Percentiles rank a stretch among this genome's conserved stretches.
Evolutionary conservation across 2,888 invertebrate genomes (phyloP).

Genomic region (Pollenia griseotomentosa): DNA sequence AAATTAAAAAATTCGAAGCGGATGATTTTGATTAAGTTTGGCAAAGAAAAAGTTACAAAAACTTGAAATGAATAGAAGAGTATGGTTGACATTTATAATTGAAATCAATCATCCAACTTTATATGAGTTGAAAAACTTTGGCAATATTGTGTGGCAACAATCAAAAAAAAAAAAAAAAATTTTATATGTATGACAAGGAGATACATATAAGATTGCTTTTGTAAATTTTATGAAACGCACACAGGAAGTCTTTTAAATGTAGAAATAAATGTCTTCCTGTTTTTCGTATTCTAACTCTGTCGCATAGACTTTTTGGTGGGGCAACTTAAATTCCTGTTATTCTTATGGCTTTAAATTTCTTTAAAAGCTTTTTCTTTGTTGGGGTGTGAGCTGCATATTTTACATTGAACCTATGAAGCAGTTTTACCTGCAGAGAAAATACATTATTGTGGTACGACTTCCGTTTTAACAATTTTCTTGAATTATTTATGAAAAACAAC

Average conservation of each 20-base stretch:
- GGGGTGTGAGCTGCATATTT: background rate
- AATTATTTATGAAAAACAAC: background rate
- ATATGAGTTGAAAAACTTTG: conserved; percentile 26
- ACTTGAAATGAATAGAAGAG: background rate
- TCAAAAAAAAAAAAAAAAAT: too few relatives aligned
- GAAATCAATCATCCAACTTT: conserved; percentile 56
- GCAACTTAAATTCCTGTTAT: background rate
- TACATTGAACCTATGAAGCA: background rate
- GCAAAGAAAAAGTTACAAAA: background rate
- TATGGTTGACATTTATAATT: conserved; percentile 52
- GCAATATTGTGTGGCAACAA: background rate
- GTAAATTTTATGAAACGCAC: background rate
- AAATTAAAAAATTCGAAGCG: background rate
- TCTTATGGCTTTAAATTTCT: background rate
- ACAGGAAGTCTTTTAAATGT: conserved; percentile 7
- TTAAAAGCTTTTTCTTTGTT: background rate
- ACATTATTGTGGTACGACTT: background rate
- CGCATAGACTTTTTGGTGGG: background rate
- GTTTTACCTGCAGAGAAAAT: conserved; percentile 9
- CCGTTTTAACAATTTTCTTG: conserved; percentile 1
- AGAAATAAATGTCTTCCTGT: background rate
- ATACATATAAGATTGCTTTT: conserved; percentile 46
- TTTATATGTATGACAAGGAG: too few relatives aligned
- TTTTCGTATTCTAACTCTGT: background rate
- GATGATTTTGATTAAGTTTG: background rate